These are phyloP conservation scores for Salmo trutta DNA, from an alignment of 2,797 vertebrate species.

Conservation along the genomic window DNA sequence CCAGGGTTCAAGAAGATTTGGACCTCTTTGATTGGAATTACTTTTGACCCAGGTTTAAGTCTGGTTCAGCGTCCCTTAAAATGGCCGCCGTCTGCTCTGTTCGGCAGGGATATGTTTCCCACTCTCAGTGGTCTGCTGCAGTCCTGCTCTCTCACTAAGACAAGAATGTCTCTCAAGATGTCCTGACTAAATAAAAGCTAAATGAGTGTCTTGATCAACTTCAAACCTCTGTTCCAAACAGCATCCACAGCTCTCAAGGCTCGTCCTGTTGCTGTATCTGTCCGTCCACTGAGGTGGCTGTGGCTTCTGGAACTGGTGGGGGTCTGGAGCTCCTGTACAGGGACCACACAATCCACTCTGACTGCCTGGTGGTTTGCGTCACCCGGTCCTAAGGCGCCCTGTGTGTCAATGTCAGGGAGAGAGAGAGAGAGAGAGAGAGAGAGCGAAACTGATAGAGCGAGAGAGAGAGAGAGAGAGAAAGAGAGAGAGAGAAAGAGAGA, in stretches of 20 bases:
- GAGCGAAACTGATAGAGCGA: too few relatives aligned
- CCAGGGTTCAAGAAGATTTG: slow-evolving; percentile 23
- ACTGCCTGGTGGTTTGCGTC: slow-evolving; percentile 26
- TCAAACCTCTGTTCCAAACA: not conserved
- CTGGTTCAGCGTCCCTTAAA: slow-evolving; percentile 4
- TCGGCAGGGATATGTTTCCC: slow-evolving; percentile 7
- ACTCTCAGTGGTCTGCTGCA: slow-evolving; percentile 20
- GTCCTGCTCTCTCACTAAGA: not conserved
- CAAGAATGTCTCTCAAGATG: not conserved
- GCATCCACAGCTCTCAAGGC: not conserved
- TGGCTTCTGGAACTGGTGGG: not conserved
- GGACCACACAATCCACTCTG: slow-evolving; percentile 8
- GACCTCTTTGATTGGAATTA: slow-evolving; percentile 38
- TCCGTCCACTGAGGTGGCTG: not conserved
- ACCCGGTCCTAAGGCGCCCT: slow-evolving; percentile 26
- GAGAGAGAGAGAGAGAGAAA: not conserved
- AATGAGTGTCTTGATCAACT: not conserved
- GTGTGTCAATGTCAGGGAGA: slow-evolving; percentile 57
- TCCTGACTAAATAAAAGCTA: not conserved
- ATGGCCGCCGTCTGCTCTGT: not conserved
- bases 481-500: slow-evolving; percentile 2
- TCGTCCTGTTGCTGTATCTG: not conserved
- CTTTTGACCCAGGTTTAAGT: slow-evolving; percentile 14
- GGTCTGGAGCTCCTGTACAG: slow-evolving; percentile 24
- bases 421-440: not conserved